These are phyloP conservation scores for Thomomys bottae DNA, from an alignment of 2,113 vertebrate genomes.

Conservation along the genomic window DNA sequence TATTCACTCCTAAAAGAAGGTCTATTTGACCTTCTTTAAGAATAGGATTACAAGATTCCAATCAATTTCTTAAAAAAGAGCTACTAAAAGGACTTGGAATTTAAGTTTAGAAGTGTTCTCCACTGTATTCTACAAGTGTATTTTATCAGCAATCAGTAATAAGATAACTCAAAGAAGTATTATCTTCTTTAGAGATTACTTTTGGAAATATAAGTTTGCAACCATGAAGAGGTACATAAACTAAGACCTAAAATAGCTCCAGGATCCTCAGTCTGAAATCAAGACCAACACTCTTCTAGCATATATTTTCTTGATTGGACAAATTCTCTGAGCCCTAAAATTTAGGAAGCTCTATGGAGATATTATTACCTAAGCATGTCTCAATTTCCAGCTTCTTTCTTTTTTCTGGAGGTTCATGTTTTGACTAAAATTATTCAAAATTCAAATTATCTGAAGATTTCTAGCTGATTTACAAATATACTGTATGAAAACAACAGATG, in stretches of 20 bases:
- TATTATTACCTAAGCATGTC: no score
- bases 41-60: background rate
- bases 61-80: background rate
- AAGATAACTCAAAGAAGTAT: background rate
- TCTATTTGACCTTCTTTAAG: background rate
- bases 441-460: background rate
- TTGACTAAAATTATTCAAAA: no score
- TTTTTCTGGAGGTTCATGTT: background rate
- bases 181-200: no score
- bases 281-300: no score
- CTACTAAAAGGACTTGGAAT: background rate
- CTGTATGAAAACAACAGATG: background rate
- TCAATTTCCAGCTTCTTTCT: background rate
- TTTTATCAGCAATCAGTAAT: background rate
- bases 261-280: no score
- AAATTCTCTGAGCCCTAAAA: no score
- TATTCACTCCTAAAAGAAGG: background rate
- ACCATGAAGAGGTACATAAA: no score
- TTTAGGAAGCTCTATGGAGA: no score
- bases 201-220: no score
- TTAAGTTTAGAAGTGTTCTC: background rate
- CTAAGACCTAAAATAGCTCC: no score
- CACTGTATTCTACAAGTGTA: background rate
- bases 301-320: no score
- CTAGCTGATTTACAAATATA: background rate